Conservation (phyloP, 1,140 invertebrate species). For the Eriocheir sinensis region DNA sequence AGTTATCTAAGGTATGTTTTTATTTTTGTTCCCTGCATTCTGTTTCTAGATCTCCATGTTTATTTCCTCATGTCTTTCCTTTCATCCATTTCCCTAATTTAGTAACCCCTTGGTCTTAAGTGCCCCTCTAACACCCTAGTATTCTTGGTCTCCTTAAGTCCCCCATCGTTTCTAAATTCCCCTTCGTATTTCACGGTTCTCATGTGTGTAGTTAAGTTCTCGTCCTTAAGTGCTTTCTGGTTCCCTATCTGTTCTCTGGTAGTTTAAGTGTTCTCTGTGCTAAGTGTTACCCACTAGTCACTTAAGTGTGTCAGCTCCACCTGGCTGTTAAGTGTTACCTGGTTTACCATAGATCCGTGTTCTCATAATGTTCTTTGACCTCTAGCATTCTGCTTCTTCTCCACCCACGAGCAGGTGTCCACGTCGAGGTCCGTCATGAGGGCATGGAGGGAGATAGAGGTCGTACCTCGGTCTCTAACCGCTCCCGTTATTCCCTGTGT, state of each 20-base stretch:
- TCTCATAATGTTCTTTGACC: slow-evolving; percentile 25
- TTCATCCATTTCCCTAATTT: too few species aligned
- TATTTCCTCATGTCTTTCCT: neutral
- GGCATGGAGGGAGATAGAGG: slow-evolving; percentile 10
- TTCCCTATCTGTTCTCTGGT: slow-evolving; percentile 13
- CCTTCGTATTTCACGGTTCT: neutral
- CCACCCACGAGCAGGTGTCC: slow-evolving; percentile 18
- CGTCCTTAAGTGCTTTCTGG: slow-evolving; percentile 10
- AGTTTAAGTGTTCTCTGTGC: neutral
- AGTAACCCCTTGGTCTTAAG: too few species aligned
- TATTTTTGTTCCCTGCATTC: neutral
- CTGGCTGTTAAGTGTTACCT: slow-evolving; percentile 23
- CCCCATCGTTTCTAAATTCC: neutral
- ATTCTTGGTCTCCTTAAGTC: neutral
- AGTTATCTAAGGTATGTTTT: neutral
- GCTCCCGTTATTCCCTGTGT: slow-evolving; percentile 10
- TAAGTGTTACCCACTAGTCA: neutral
- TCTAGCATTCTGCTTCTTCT: slow-evolving; percentile 11
- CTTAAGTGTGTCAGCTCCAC: neutral
- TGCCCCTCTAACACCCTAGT: neutral
- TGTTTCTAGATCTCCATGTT: neutral
- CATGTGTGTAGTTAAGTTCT: slow-evolving; percentile 13
- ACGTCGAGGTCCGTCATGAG: slow-evolving; percentile 11
- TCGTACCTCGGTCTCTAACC: neutral
- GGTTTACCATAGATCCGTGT: neutral